These are phyloP conservation scores for Monopterus albus DNA, from an alignment of 2,113 vertebrate genomes.

Conservation along the genomic window DNA sequence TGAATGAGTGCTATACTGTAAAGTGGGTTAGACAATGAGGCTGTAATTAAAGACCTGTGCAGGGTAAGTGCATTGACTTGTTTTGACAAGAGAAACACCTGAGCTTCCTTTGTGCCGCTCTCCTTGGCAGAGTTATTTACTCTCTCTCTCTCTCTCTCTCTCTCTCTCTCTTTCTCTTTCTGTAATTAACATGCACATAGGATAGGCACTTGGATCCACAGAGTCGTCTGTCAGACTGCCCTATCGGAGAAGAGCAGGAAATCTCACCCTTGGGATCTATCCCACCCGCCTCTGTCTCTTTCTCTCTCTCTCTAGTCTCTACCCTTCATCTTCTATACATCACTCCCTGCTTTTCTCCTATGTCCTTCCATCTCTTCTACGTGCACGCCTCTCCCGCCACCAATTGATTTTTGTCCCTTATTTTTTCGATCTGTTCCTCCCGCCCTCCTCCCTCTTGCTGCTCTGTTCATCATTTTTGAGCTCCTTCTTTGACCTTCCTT, in stretches of 20 bases:
- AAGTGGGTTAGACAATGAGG: background rate
- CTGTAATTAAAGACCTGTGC: conserved; percentile 30
- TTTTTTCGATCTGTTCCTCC: conserved; percentile 28
- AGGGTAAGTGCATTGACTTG: conserved; percentile 41
- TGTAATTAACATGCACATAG: conserved; percentile 74
- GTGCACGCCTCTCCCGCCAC: conserved; percentile 17
- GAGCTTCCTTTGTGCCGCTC: conserved; percentile 64
- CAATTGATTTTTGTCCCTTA: conserved; percentile 58
- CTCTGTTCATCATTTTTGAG: too few relatives aligned
- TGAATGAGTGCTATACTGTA: background rate
- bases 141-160: conserved; percentile 1
- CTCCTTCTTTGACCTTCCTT: background rate
- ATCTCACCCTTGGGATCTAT: conserved; percentile 66
- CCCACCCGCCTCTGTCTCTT: conserved; percentile 26
- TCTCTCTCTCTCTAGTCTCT: conserved; percentile 1
- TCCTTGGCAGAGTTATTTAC: conserved; percentile 31
- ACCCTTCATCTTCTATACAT: conserved; percentile 41
- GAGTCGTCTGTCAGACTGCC: conserved; percentile 64
- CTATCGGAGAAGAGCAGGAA: conserved; percentile 53
- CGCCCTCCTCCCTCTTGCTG: background rate
- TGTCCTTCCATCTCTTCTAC: conserved; percentile 28
- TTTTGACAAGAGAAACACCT: conserved; percentile 64
- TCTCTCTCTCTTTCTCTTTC: background rate
- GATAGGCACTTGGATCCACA: conserved; percentile 56
- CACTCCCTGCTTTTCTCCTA: conserved; percentile 16